Base-by-base conservation (phyloP, 2,113 vertebrate genomes). In the Phoenicopterus ruber region DNA sequence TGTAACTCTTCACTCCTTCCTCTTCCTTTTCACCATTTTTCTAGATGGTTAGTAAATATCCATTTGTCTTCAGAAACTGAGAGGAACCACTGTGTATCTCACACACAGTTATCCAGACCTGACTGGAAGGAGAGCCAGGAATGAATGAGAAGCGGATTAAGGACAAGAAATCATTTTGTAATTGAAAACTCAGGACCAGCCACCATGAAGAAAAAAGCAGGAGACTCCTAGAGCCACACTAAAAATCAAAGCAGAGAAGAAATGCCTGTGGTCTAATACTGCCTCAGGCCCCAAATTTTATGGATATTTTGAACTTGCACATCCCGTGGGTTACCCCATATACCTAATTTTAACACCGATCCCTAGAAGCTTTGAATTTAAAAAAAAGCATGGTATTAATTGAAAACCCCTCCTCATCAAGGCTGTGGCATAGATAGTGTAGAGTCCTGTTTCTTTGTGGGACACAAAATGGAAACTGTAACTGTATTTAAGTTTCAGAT, bases 91-190 rank as follows among this genome's bases (percentile, higher is more conserved):
- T 20, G 44, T 7, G 79, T 20, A 34, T 47, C 55, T 78, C 77
- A 63, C 36, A 32, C 49, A 59, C 10, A 85, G 69, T 67, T 67
- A 84, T 17, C 73, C 84, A 91, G 62, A 81, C 38, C 65, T 54
- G 52, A 52, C 73, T 63, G 61, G 40, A 93, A 93, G 74, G 71
- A 65, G 34, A 82, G 78, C 42, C 84, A 85, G 44, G 40, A 91
- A 80, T 63, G 77, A 90, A 88, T 34, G 54, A 89, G 57, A 76
- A 9, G 7, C 19, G 72, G 71, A 90, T 65, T 90, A 94, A 72
- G 49, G 58, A 93, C 65, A 91, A 76, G 66, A 96, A 96, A 82
- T 91, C 34, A 63, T 31, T 89, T 81, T 69, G 44, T 88, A 94
- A 95, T 61, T 82, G 78, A 90, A 96, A 96, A 82, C 36, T 65